These are phyloP conservation scores for Prolemur simus DNA, from an alignment of 2,113 vertebrate genomes.

Conservation along the genomic window DNA sequence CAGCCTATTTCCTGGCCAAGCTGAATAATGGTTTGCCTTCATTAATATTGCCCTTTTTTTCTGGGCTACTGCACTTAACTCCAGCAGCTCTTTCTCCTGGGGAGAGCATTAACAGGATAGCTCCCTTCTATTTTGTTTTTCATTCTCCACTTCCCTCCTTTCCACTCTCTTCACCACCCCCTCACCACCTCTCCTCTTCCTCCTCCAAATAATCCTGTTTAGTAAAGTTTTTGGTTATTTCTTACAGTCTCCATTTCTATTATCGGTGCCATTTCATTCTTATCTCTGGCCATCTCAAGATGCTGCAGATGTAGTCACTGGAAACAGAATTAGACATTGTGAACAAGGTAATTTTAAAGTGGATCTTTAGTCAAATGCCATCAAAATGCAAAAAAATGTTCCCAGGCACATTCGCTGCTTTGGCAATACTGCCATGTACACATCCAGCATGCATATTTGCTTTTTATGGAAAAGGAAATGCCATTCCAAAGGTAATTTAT, in stretches of 20 bases:
- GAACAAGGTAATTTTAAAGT: constrained; percentile 16
- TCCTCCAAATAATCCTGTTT: not conserved
- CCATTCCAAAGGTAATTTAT: not conserved
- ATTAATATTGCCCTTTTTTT: not conserved
- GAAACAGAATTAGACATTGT: not conserved
- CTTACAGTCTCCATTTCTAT: not conserved
- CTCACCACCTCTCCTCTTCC: not conserved
- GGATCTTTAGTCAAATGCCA: not conserved
- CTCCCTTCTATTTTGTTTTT: not conserved
- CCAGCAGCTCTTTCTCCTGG: not conserved
- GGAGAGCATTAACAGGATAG: not conserved
- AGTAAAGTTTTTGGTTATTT: constrained; percentile 1
- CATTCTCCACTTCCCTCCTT: not conserved
- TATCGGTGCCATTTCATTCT: constrained; percentile 33
- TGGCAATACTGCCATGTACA: not conserved
- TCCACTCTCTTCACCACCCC: not conserved
- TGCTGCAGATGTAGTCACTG: not conserved
- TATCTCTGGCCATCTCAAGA: not conserved
- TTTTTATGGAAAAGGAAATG: not conserved
- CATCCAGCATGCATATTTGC: not conserved
- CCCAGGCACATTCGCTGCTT: not conserved
- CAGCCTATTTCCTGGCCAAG: not conserved
- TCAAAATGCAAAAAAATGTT: constrained; percentile 7
- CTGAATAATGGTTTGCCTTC: not conserved
- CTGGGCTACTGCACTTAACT: not conserved